Evolutionary conservation across 1,140 invertebrate species (phyloP).

Genomic region (Nephila pilipes): DNA sequence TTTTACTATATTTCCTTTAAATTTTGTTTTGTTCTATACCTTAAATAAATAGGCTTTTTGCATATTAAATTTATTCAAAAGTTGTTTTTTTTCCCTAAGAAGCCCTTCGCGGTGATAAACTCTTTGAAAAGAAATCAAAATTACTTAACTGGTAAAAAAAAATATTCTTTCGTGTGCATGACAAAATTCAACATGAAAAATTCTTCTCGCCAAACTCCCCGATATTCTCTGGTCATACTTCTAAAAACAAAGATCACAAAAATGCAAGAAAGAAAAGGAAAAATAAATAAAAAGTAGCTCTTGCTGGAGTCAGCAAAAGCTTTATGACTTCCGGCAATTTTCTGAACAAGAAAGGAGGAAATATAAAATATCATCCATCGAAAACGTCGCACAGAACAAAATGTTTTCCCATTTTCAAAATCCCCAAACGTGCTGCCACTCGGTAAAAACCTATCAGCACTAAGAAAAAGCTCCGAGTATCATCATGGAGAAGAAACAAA

Average conservation of each 20-base stretch:
- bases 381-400: constrained; percentile 48
- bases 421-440: constrained; percentile 52
- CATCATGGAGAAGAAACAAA: constrained; percentile 53
- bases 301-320: constrained; percentile 33
- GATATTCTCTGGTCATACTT: not conserved
- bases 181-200: not conserved
- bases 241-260: constrained; percentile 24
- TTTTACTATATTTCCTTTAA: too few species aligned
- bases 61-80: too few species aligned
- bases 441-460: constrained; percentile 63
- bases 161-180: not conserved
- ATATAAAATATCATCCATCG: constrained; percentile 54
- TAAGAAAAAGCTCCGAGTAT: constrained; percentile 49
- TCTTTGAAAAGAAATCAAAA: not conserved
- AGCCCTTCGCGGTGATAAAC: not conserved
- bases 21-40: too few species aligned
- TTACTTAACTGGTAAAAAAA: not conserved
- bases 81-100: not conserved
- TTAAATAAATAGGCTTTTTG: too few species aligned
- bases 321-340: constrained; percentile 56
- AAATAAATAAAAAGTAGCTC: constrained; percentile 8
- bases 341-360: constrained; percentile 8
- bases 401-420: constrained; percentile 51
- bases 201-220: not conserved
- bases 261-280: not conserved